Evolutionary conservation across 64 coral and sea anemone species (phyloP).

Genomic region (Actinia equina): DNA sequence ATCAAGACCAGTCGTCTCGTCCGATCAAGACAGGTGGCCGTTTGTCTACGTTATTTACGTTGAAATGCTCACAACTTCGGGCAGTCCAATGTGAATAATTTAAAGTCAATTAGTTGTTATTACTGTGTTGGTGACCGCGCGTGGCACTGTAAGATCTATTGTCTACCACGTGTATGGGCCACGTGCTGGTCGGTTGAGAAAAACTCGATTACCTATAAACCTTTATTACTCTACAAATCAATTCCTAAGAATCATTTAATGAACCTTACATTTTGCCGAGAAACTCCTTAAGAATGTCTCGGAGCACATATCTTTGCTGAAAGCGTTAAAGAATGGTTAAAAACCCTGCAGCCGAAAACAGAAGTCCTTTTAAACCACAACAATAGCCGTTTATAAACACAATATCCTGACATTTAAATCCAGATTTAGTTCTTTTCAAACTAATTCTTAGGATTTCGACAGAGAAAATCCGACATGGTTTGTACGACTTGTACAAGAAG

Average conservation of each 20-base stretch:
- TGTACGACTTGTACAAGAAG: background rate
- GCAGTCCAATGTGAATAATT: conserved; percentile 67
- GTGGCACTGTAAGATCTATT: background rate
- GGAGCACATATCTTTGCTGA: background rate
- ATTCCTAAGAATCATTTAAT: background rate
- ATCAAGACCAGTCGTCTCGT: conserved; percentile 18
- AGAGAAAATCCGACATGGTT: background rate
- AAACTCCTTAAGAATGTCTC: background rate
- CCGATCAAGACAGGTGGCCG: conserved; percentile 51
- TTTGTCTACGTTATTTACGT: conserved; percentile 41
- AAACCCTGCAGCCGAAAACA: background rate
- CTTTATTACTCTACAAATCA: background rate
- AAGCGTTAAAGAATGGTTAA: background rate
- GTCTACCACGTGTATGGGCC: background rate
- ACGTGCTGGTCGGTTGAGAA: background rate
- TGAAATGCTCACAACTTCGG: conserved; percentile 36
- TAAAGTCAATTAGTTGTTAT: conserved; percentile 69
- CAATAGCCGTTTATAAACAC: background rate
- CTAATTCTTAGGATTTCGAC: background rate
- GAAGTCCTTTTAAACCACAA: background rate
- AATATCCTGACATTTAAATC: conserved; percentile 1
- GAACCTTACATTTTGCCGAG: background rate
- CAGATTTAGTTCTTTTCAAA: background rate
- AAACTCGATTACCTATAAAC: background rate
- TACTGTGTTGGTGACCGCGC: conserved; percentile 18